Evolutionary conservation across 2,888 invertebrate species (phyloP).

Genomic region (Galerucella pusilla): DNA sequence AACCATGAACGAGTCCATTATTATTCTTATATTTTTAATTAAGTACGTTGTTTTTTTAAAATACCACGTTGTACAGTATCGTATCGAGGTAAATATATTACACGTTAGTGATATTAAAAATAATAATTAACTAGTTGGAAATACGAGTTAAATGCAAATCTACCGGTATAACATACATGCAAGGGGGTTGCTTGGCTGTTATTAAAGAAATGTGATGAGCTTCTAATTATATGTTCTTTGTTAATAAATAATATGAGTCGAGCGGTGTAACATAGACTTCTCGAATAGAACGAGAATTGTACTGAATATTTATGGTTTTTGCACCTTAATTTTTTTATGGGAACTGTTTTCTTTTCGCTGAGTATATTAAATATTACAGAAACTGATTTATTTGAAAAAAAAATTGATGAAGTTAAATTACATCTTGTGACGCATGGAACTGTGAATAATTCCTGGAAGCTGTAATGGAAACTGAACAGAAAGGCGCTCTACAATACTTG

Average conservation of each 20-base stretch:
- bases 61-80: constrained; percentile 12
- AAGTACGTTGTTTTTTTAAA: constrained; percentile 17
- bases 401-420: too few species aligned
- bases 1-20: not conserved
- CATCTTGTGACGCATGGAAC: too few species aligned
- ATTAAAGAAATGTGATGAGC: constrained; percentile 45
- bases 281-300: constrained; percentile 21
- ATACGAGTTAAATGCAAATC: constrained; percentile 43
- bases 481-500: too few species aligned
- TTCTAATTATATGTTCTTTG: constrained; percentile 45
- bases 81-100: constrained; percentile 8
- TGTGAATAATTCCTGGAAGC: too few species aligned
- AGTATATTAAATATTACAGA: not conserved
- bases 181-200: constrained; percentile 41
- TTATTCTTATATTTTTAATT: constrained; percentile 22
- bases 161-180: constrained; percentile 33
- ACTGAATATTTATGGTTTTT: constrained; percentile 38
- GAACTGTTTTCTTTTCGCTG: not conserved
- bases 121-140: constrained; percentile 39
- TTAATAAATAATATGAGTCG: constrained; percentile 47
- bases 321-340: constrained; percentile 24
- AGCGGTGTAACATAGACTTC: constrained; percentile 6
- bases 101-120: constrained; percentile 37
- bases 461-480: too few species aligned
- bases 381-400: too few species aligned